A percentile compares a stretch with the other conserved stretches of the same genome.
These are phyloP conservation scores for Scortum barcoo DNA, from an alignment of 2,113 vertebrate genomes.

Conservation along the genomic window DNA sequence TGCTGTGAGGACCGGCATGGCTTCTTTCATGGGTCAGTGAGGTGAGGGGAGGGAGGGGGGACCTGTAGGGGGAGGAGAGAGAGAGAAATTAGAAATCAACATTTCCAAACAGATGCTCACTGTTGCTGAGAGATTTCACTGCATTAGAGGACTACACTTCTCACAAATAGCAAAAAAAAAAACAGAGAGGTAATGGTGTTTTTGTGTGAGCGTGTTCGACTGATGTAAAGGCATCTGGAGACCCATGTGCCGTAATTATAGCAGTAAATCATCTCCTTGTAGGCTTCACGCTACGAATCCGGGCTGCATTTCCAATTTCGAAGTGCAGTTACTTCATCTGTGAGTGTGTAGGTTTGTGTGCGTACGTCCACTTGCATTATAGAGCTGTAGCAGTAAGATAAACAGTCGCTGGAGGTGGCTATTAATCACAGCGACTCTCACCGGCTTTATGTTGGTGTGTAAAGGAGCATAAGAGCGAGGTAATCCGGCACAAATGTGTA, in stretches of 20 bases:
- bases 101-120: neutral
- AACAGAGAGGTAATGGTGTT: neutral
- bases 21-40: slow-evolving; percentile 84
- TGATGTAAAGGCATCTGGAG: slow-evolving; percentile 29
- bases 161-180: neutral
- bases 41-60: slow-evolving; percentile 51
- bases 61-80: slow-evolving; percentile 44
- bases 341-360: slow-evolving; percentile 31
- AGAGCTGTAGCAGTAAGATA: slow-evolving; percentile 40
- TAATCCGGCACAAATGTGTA: slow-evolving; percentile 25
- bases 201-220: neutral
- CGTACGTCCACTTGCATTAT: slow-evolving; percentile 18
- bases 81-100: neutral
- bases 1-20: slow-evolving; percentile 94
- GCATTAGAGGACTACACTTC: neutral
- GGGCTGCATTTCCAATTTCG: slow-evolving; percentile 26
- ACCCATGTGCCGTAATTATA: slow-evolving; percentile 18
- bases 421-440: slow-evolving; percentile 59
- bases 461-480: slow-evolving; percentile 16
- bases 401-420: slow-evolving; percentile 46
- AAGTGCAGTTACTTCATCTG: slow-evolving; percentile 24
- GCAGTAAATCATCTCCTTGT: slow-evolving; percentile 30
- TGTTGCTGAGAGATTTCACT: neutral
- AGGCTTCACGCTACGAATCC: slow-evolving; percentile 38
- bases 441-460: slow-evolving; percentile 25